Percentiles rank a stretch among this genome's conserved stretches.
phyloP scores from a whole-genome alignment of 2,113 vertebrate genomes.

The Equus quagga region DNA sequence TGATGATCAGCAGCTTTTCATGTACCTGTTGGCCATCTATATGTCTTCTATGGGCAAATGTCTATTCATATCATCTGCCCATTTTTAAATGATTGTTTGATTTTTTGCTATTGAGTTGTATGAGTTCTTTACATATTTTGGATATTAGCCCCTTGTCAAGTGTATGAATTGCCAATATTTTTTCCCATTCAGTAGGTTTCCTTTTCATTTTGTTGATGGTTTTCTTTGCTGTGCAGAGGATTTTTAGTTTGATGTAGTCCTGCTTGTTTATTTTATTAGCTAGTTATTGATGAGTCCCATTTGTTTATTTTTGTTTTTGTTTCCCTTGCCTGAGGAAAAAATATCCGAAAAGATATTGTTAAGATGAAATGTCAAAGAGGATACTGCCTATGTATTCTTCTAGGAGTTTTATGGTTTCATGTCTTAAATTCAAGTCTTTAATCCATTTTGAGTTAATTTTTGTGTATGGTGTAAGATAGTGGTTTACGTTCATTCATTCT shows the following conservation, averaged over 20 bases:
- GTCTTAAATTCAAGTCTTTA: too few relatives aligned
- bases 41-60: background rate
- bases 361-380: too few relatives aligned
- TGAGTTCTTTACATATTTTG: background rate
- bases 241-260: background rate
- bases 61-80: background rate
- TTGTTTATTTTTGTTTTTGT: background rate
- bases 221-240: background rate
- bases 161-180: background rate
- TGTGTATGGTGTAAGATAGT: too few relatives aligned
- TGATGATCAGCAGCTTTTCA: background rate
- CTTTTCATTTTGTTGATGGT: background rate
- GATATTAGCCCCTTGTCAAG: background rate
- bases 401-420: too few relatives aligned
- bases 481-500: too few relatives aligned
- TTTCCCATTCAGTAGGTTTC: background rate
- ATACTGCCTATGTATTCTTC: too few relatives aligned
- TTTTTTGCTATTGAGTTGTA: background rate
- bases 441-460: too few relatives aligned
- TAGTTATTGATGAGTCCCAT: background rate
- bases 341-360: too few relatives aligned
- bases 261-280: background rate
- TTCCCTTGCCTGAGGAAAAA: too few relatives aligned
- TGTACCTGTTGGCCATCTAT: background rate
- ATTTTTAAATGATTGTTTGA: background rate